Evolutionary conservation across 2,888 invertebrate species (phyloP), one percentile per base, ranked within the genome.

Genomic region (Bugulina stolonifera): DNA sequence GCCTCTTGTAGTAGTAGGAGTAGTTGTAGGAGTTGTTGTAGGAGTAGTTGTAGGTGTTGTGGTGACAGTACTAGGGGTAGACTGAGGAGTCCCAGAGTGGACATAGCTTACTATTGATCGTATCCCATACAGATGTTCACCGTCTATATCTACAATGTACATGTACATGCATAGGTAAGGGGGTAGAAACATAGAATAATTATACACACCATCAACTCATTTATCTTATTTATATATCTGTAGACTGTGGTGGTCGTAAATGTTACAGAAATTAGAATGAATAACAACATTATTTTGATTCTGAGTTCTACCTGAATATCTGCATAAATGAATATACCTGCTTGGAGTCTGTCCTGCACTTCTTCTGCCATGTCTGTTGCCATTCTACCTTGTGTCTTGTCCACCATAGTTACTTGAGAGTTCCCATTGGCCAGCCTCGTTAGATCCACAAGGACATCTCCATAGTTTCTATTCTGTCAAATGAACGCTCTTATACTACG

Each of bases 401-500:
- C 64, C 5, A n/a, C 32, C 2, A 64, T 14, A 34, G 64, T 64
- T 27, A 64, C 2, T 34, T 64, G 64, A 14, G 64, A 64, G 34
- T 64, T 27, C 18, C 32, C 64, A 64, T 64, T 34, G 32, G 64
- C 64, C 32, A 64, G 27, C n/a, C 64, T 64, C 32, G 64, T 64
- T 14, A 64, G 5, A 64, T 27, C 64, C 2, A 64, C 25, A 2
- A 27, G 5, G 5, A 64, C 64, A 64, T 64, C 64, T 27, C 34
- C 64, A 64, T 64, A 64, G 32, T 64, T 32, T 32, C 32, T 64
- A 32, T 64, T 27, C 64, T 64, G n/a, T n/a, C n/a, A n/a, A n/a
- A n/a, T n/a, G n/a, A n/a, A n/a, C n/a, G n/a, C n/a, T n/a, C n/a
- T n/a, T n/a, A n/a, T n/a, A n/a, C n/a, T n/a, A n/a, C n/a, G n/a